Conservation (phyloP, 1,140 invertebrate genomes). For the Hormaphis cornu region DNA sequence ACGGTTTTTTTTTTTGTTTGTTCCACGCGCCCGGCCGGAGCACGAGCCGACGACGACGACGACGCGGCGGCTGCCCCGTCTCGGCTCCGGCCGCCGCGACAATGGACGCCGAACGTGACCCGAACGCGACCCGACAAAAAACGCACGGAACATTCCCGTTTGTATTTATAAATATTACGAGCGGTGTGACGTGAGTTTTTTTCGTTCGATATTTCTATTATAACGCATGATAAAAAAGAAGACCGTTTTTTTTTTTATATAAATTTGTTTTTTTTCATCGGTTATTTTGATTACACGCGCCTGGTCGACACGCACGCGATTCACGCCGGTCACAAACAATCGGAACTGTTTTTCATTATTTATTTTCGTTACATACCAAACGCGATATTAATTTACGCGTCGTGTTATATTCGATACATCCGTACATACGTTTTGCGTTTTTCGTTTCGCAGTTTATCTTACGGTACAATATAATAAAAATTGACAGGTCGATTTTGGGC, state of each 20-base stretch:
- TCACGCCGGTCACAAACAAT: not conserved
- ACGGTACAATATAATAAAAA: not conserved
- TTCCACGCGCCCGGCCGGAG: not conserved
- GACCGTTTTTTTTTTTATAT: no score
- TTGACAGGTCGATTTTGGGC: not conserved
- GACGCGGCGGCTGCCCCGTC: not conserved
- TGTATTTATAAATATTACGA: no score
- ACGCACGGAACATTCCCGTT: not conserved
- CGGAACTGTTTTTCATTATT: not conserved
- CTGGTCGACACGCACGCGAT: conserved; percentile 22
- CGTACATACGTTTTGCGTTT: no score
- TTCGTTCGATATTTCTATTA: no score
- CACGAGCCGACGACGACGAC: not conserved
- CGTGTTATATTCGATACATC: not conserved
- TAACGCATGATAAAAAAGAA: no score
- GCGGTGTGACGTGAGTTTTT: no score
- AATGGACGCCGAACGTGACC: conserved; percentile 18
- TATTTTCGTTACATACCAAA: not conserved
- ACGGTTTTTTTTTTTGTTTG: not conserved
- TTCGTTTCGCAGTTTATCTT: no score
- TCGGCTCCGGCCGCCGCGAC: not conserved
- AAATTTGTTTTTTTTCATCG: no score
- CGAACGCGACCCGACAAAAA: conserved; percentile 15
- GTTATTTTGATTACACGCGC: no score
- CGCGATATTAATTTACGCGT: no score